A percentile compares a stretch with the other conserved stretches of the same genome.
phyloP scores from a whole-genome alignment of 2,888 invertebrate species.

The Sinelater perroti region DNA sequence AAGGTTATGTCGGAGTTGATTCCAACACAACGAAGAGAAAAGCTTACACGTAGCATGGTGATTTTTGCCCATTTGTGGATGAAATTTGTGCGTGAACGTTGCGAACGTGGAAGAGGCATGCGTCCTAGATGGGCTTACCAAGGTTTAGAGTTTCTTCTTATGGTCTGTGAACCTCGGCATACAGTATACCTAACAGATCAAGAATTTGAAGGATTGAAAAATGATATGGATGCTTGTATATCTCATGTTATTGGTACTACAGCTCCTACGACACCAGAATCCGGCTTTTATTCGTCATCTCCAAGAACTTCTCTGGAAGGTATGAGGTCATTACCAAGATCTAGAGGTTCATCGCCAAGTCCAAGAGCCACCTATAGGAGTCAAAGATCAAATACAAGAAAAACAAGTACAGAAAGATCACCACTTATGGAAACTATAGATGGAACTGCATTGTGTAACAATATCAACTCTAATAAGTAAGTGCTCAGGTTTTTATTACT shows the following conservation, averaged over 20 bases:
- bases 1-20: conserved; percentile 77
- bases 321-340: conserved; percentile 48
- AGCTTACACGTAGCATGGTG: conserved; percentile 70
- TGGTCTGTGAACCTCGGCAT: conserved; percentile 85
- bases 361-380: conserved; percentile 57
- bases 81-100: conserved; percentile 84
- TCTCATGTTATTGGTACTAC: conserved; percentile 75
- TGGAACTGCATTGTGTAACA: background rate
- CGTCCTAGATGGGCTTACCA: conserved; percentile 89
- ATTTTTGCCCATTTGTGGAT: conserved; percentile 86
- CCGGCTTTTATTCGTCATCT: conserved; percentile 55
- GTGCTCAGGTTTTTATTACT: too few relatives aligned
- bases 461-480: conserved; percentile 20
- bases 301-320: conserved; percentile 54
- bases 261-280: conserved; percentile 57
- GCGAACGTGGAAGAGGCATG: conserved; percentile 82
- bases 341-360: conserved; percentile 58
- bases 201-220: conserved; percentile 83
- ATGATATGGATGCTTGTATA: conserved; percentile 84
- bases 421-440: conserved; percentile 39
- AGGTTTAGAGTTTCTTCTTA: conserved; percentile 86
- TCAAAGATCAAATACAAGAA: conserved; percentile 53
- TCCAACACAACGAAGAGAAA: conserved; percentile 55
- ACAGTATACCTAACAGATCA: conserved; percentile 78
- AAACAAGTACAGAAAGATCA: conserved; percentile 55